Evolutionary conservation across 2,888 invertebrate genomes (phyloP).

Genomic region (Iselma pallidipennis): DNA sequence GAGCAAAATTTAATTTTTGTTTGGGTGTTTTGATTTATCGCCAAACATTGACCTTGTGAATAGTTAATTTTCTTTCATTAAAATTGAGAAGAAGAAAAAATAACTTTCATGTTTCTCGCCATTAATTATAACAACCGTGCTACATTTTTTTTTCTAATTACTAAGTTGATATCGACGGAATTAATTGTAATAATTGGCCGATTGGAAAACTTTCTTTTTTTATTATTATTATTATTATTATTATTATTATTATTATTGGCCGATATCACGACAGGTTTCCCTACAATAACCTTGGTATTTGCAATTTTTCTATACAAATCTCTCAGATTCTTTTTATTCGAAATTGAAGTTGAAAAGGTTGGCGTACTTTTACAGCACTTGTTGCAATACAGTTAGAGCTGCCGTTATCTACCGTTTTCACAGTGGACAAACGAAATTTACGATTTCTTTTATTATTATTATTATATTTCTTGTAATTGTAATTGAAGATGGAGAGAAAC

Average conservation of each 20-base stretch:
- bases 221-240: too few relatives aligned
- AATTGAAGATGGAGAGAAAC: background rate
- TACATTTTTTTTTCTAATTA: too few relatives aligned
- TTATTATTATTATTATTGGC: too few relatives aligned
- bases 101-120: too few relatives aligned
- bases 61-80: too few relatives aligned
- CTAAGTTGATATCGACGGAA: background rate
- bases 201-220: too few relatives aligned
- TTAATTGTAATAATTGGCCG: background rate
- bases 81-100: too few relatives aligned
- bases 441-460: background rate
- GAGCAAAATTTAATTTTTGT: background rate
- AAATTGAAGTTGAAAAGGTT: too few relatives aligned
- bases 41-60: background rate
- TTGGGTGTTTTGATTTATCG: background rate
- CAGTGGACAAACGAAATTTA: background rate
- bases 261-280: too few relatives aligned
- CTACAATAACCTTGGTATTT: too few relatives aligned
- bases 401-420: background rate
- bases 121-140: too few relatives aligned
- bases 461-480: background rate
- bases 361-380: background rate
- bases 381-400: background rate
- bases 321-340: too few relatives aligned
- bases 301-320: background rate